A percentile compares a stretch with the other conserved stretches of the same genome.
phyloP scores from a whole-genome alignment of 2,888 invertebrate genomes.

The Ferrisia virgata region DNA sequence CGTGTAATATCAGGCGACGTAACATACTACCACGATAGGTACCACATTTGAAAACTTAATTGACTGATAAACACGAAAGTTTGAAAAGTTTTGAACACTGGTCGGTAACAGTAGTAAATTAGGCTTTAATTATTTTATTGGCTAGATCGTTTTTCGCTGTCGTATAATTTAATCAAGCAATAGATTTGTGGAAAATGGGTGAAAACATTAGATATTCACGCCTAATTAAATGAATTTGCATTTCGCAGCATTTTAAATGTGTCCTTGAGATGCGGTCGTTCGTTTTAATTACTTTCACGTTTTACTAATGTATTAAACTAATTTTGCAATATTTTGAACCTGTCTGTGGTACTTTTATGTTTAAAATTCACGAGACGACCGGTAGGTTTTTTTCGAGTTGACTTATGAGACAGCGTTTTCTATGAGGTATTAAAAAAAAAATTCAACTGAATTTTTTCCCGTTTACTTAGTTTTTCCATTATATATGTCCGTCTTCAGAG shows the following conservation, averaged over 20 bases:
- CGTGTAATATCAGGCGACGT: too few relatives aligned
- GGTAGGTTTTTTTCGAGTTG: not conserved
- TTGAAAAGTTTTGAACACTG: not conserved
- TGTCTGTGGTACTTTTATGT: not conserved
- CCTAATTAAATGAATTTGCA: constrained; percentile 9
- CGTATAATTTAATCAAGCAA: not conserved
- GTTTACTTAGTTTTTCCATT: not conserved
- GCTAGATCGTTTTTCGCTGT: not conserved
- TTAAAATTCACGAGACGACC: not conserved
- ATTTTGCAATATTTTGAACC: not conserved
- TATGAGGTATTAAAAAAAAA: not conserved
- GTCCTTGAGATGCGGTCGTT: not conserved
- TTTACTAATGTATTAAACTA: constrained; percentile 5
- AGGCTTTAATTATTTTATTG: not conserved
- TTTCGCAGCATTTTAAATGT: not conserved
- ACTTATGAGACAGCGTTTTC: not conserved
- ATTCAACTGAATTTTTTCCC: not conserved
- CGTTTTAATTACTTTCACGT: not conserved
- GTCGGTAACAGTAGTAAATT: not conserved
- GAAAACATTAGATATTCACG: not conserved
- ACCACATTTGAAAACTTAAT: too few relatives aligned
- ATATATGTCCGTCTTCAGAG: too few relatives aligned
- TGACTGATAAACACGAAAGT: not conserved
- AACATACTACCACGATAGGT: too few relatives aligned
- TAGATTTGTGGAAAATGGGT: not conserved